Evolutionary conservation across 2,113 vertebrate species (phyloP).

Genomic region (Seriola dumerili): DNA sequence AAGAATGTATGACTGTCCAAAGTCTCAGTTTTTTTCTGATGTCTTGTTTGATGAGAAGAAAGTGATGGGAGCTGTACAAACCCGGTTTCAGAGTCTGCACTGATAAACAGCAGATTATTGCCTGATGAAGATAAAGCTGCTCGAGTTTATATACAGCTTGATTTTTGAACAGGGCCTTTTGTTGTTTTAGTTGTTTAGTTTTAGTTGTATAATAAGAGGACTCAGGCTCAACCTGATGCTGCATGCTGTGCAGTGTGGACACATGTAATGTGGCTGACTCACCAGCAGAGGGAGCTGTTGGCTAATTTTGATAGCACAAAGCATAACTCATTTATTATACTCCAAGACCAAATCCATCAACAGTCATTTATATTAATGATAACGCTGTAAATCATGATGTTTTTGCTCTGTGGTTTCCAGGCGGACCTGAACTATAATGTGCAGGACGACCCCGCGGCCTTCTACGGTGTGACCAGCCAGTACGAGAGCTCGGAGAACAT

Average conservation of each 20-base stretch:
- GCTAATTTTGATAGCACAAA: neutral
- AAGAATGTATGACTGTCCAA: no score
- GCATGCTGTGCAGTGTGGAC: neutral
- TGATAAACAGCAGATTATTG: no score
- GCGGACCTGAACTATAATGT: slow-evolving; percentile 97
- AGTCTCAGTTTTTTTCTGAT: no score
- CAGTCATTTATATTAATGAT: neutral
- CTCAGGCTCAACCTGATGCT: neutral
- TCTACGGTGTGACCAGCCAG: slow-evolving; percentile 97
- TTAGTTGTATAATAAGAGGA: neutral
- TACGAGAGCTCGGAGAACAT: slow-evolving; percentile 99
- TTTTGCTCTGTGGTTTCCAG: slow-evolving; percentile 75
- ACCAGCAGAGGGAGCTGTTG: slow-evolving; percentile 50
- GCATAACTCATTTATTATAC: no score
- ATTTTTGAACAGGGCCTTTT: no score
- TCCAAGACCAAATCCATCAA: neutral
- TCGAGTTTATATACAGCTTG: no score
- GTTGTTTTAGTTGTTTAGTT: neutral
- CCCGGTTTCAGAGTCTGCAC: no score
- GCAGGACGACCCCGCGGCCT: slow-evolving; percentile 94
- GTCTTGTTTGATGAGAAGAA: no score
- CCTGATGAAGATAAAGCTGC: no score
- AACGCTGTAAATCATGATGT: rapidly evolving
- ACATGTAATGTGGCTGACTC: neutral
- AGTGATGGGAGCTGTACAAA: no score